Conservation (phyloP, 2,113 vertebrate species). For the Girardinichthys multiradiatus region DNA sequence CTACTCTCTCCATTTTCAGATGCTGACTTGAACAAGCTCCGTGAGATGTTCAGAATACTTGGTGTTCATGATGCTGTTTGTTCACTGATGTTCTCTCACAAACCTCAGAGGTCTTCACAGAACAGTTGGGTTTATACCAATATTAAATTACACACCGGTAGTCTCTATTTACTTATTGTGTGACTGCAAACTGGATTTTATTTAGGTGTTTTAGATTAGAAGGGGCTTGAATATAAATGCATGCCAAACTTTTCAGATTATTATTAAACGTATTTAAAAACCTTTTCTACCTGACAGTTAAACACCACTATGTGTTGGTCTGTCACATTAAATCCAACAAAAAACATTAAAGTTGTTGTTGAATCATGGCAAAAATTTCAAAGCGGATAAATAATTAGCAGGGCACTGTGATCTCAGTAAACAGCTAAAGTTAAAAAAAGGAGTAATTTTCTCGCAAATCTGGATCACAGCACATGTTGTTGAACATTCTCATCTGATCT, state of each 20-base stretch:
- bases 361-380: not conserved
- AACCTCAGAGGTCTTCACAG: no score
- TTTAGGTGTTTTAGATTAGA: not conserved
- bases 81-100: no score
- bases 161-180: no score
- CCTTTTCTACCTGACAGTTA: no score
- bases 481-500: slow-evolving; percentile 3
- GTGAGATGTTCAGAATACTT: no score
- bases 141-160: no score
- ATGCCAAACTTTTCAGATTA: not conserved
- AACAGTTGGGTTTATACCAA: no score
- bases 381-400: not conserved
- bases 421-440: slow-evolving; percentile 45
- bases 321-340: not conserved
- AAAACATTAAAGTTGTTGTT: no score
- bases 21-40: no score
- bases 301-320: no score
- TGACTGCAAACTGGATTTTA: not conserved
- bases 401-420: slow-evolving; percentile 40
- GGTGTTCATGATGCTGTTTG: no score
- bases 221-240: not conserved
- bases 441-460: not conserved
- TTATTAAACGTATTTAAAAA: not conserved
- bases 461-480: not conserved
- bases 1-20: no score